Base-by-base conservation (phyloP, 2,113 vertebrate species). In the Cepphus grylle region DNA sequence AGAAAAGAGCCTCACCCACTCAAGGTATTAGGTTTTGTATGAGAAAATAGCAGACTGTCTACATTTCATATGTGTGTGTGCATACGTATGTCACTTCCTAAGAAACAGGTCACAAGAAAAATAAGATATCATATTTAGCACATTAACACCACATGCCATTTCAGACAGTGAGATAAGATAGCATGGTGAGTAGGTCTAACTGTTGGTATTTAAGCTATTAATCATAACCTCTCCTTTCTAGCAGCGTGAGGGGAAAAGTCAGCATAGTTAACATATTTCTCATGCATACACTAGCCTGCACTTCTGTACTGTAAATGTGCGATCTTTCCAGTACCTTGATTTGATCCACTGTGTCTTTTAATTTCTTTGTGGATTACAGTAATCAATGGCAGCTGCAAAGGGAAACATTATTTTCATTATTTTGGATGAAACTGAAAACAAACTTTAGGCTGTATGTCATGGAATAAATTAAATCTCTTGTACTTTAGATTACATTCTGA, bases 141-240 rank as follows among this genome's bases (percentile, higher is more conserved):
- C 90, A 92, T 96, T 97, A 97, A 79, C 95, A 93, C 94, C 69
- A 84, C 81, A 84, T 96, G 90, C 88, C 86, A 85, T 91, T 94
- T 92, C 69, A 94, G 90, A 95, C 83, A 80, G 80, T 42, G 53
- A 90, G 93, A 96, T 96, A 94, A 96, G 96, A 95, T 92, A 94
- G 61, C 49, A 49, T 78, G 56, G 92, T 50, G 62, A 83, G 81
- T 62, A 86, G 70, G 40, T 50, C 72, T 85, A 80, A 88, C 90
- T 79, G 50, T 50, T 95, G 88, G 69, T 90, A 94, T 94, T 92
- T 73, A 89, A 86, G 36, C 76, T 91, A 93, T 97, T 95, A 95
- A 96, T 97, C 95, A 96, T 72, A 93, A 87, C 65, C 43, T 84
- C 65, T 94, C 77, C 22, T 85, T 96, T 82, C 84, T 23, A 93